Percentiles rank a stretch among this genome's conserved stretches.
These are phyloP conservation scores for Teleogryllus oceanicus DNA, from an alignment of 2,888 invertebrate genomes.

Conservation along the genomic window DNA sequence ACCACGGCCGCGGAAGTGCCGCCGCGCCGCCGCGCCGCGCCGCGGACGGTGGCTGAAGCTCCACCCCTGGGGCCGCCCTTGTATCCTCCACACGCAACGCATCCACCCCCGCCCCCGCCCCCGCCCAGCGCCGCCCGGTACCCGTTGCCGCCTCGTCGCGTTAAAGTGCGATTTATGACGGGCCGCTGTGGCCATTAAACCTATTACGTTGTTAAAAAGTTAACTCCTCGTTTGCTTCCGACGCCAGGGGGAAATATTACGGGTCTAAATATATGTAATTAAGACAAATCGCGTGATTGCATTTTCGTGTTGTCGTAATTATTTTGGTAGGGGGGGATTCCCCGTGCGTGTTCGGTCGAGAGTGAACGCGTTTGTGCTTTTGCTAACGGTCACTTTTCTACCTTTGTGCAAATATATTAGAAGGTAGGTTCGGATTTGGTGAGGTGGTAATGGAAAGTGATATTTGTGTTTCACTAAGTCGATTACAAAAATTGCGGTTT, in stretches of 20 bases:
- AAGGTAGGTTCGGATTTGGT: no score
- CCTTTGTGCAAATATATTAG: no score
- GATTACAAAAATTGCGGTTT: no score
- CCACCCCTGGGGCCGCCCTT: background rate
- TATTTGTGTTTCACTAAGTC: no score
- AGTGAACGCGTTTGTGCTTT: background rate
- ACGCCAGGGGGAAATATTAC: background rate
- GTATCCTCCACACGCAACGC: no score
- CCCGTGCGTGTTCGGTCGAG: background rate
- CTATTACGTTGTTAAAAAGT: constrained; percentile 18
- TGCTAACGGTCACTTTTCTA: background rate
- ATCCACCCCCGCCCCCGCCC: background rate
- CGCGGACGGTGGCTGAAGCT: background rate
- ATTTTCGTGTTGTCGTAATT: constrained; percentile 18
- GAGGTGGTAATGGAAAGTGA: no score
- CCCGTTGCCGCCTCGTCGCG: background rate
- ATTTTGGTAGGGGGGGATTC: background rate
- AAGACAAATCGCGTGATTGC: constrained; percentile 18
- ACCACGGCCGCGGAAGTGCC: background rate
- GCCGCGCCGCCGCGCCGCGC: background rate
- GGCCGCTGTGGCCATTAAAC: constrained; percentile 9
- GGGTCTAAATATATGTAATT: constrained; percentile 9
- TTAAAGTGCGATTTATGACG: constrained; percentile 18
- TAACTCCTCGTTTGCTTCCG: constrained; percentile 18
- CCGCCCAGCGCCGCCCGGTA: background rate